phyloP scores from a whole-genome alignment of 2,797 vertebrate species.

The Sebastolobus alascanus region DNA sequence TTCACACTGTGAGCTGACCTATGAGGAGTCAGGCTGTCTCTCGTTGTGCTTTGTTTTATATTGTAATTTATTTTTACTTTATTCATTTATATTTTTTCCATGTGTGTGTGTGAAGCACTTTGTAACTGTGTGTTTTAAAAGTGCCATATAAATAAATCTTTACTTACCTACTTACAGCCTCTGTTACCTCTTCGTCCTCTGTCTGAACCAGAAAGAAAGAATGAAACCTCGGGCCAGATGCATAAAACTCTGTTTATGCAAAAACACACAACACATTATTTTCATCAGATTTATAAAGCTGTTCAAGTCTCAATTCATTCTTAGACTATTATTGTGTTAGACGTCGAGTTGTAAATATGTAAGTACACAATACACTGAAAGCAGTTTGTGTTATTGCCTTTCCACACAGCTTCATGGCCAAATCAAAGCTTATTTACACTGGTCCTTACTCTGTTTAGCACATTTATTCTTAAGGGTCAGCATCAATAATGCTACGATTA shows the following conservation, averaged over 20 bases:
- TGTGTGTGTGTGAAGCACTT: not conserved
- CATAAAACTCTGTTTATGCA: not conserved
- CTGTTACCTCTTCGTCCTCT: not conserved
- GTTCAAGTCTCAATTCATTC: not conserved
- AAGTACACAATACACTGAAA: not conserved
- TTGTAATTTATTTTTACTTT: not conserved
- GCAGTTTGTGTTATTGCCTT: not conserved
- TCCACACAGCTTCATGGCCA: not conserved
- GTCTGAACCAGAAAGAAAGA: not conserved
- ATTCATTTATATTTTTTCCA: not conserved
- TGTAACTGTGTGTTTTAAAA: not conserved
- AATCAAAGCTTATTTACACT: not conserved
- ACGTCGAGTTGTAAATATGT: not conserved
- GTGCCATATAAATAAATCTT: not conserved
- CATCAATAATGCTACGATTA: not conserved
- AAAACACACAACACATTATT: not conserved
- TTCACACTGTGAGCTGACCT: not conserved
- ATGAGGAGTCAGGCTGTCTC: not conserved
- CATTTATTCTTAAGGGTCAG: not conserved
- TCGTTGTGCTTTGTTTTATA: not conserved
- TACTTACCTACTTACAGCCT: not conserved
- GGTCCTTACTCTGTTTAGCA: not conserved
- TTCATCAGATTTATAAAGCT: not conserved
- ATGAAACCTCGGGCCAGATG: not conserved
- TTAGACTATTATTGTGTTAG: not conserved